Percentiles rank a stretch among this genome's conserved stretches.
Evolutionary conservation across 2,113 vertebrate genomes (phyloP).

Genomic region (Vulpes lagopus): DNA sequence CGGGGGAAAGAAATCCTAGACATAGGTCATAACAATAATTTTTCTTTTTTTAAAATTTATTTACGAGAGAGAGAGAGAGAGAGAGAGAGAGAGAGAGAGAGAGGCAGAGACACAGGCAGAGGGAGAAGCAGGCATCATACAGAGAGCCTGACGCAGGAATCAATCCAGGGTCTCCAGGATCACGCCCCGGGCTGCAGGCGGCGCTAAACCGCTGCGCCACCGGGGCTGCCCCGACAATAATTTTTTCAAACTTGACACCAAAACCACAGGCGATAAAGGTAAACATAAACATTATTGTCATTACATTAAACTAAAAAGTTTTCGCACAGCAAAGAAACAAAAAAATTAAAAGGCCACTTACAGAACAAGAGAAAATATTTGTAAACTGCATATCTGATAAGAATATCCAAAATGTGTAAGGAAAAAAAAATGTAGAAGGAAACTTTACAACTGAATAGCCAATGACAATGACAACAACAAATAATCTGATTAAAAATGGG

Average conservation of each 20-base stretch:
- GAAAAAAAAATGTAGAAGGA: background rate
- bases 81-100: no score
- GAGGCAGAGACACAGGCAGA: no score
- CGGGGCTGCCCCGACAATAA: background rate
- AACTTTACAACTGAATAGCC: background rate
- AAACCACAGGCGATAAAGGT: background rate
- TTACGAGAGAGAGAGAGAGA: no score
- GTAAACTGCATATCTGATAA: background rate
- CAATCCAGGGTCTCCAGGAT: no score
- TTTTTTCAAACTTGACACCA: background rate
- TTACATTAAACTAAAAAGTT: background rate
- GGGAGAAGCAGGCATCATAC: no score
- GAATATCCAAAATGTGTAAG: background rate
- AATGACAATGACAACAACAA: background rate
- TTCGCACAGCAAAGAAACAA: background rate
- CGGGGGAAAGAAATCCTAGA: background rate
- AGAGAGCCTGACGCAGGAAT: no score
- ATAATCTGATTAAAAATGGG: background rate
- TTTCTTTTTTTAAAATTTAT: background rate
- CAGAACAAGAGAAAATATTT: slow-evolving; percentile 8
- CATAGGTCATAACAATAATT: background rate
- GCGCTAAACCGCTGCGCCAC: no score
- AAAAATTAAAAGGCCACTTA: background rate
- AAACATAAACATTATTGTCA: background rate
- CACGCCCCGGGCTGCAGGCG: no score